Conservation (phyloP, 2,888 invertebrate species). For the Cordylochernes scorpioides region DNA sequence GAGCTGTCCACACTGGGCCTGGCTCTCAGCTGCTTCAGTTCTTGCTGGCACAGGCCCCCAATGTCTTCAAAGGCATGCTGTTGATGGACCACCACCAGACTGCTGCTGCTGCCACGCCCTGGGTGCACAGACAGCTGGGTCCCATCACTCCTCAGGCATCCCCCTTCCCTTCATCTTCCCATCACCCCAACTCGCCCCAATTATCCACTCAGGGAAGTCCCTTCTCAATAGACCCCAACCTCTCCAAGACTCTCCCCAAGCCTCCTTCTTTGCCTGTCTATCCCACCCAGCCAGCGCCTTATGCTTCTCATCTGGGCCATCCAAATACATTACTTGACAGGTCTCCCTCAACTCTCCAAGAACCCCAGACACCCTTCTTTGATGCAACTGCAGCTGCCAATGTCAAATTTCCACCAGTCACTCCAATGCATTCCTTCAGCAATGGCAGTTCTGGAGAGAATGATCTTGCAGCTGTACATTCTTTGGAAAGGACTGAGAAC, state of each 20-base stretch:
- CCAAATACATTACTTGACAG: conserved; percentile 4
- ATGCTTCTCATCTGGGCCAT: too few species aligned
- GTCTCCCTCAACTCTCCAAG: conserved; percentile 7
- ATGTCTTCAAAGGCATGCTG: conserved; percentile 4
- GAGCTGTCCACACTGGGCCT: conserved; percentile 8
- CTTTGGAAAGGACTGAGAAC: conserved; percentile 11
- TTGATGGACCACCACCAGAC: not conserved
- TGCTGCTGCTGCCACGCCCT: conserved; percentile 5
- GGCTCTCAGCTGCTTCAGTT: conserved; percentile 9
- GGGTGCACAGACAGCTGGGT: conserved; percentile 8
- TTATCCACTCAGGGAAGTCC: conserved; percentile 8
- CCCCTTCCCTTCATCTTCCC: conserved; percentile 8
- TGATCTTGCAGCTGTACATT: conserved; percentile 3
- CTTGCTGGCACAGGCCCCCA: conserved; percentile 7
- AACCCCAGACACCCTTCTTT: conserved; percentile 6
- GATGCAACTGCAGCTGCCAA: conserved; percentile 6
- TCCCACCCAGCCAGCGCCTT: too few species aligned
- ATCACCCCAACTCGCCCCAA: conserved; percentile 7
- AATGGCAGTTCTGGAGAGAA: conserved; percentile 10
- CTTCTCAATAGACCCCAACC: too few species aligned
- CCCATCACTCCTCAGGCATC: conserved; percentile 8
- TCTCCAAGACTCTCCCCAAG: too few species aligned
- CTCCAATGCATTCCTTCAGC: conserved; percentile 7
- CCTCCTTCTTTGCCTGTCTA: too few species aligned
- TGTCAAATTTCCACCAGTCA: conserved; percentile 5